Evolutionary conservation across 2,113 vertebrate species (phyloP), one percentile per base, ranked within the genome.

Genomic region (Scytalopus superciliaris): DNA sequence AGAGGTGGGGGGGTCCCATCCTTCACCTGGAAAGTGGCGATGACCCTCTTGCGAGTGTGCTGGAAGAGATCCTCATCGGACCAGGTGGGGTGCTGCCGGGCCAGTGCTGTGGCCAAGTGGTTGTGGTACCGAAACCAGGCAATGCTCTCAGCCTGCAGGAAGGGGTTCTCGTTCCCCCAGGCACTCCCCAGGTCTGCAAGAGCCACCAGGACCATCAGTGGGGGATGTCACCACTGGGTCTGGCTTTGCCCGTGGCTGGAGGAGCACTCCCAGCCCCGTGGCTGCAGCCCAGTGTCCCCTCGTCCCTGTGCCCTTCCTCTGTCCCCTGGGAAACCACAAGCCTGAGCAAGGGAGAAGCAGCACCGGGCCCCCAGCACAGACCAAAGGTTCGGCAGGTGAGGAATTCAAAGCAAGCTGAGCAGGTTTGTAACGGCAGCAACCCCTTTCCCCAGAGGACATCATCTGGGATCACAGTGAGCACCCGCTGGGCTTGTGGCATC

Each of bases 61-160:
- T 99, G 99, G 97, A 99, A 99, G 87, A 99, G 95, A 82, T 98
- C 98, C 94, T 99, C 99, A 49, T 99, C 99, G 0, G 98, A 98
- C 99, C 99, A 99, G 47, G 24, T 47, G 9, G 98, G 98, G 70
- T 99, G 96, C 35, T 84, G 3, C 78, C 50, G 28, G 14, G 98
- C 96, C 87, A 99, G 91, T 23, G 12, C 59, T 39, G 73, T 19
- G 17, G 99, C 99, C 16, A 98, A 67, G 59, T 98, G 77, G 97
- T 99, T 99, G 98, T 99, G 99, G 98, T 99, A 99, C 74, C 99
- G 98, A 97, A 99, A 99, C 99, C 99, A 99, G 78, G 98, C 96
- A 27, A 99, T 98, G 86, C 98, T 98, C 89, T 98, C 97, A 16
- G 99, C 99, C 97, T 98, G 98, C 19, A 98, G 98, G 97, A 99